Evolutionary conservation across 92 coral and sea anemone genomes (phyloP), one percentile per base, ranked within the genome.

Genomic region (Epizoanthus stellaris): DNA sequence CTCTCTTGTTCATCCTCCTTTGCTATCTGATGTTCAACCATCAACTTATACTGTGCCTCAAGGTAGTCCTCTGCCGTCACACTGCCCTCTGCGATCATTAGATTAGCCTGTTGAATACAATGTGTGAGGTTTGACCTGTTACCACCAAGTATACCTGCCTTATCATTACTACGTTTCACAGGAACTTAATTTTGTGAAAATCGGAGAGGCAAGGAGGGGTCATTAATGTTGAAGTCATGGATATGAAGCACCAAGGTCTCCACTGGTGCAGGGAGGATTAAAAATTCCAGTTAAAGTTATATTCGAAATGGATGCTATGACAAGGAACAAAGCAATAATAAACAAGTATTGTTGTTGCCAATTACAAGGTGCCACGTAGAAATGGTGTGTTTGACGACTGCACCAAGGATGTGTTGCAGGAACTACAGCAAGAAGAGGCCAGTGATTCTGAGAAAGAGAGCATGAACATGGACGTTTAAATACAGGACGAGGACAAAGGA

Each of bases 51-150:
- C 74, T 82, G 89, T 6, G 95, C 90, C 81, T 94, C 93, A 40
- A 96, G 90, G 76, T 87, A 96, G 64, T 90, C 98, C 58, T 96
- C 98, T n/a, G 89, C 94, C 1, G 98, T 91, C 94, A 96, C 88
- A 72, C 64, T 82, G 8, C 96, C 95, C 56, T 96, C 98, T 30
- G 91, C 71, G 59, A 94, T 81, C 85, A 94, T 84, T 17, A 85
- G 94, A 25, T 88, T 73, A 20, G 93, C 94, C 98, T 94, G 47
- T 20, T 30, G 38, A 17, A 43, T 36, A n/a, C 30, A 72, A 14
- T 23, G 65, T 47, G 6, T 75, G 23, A 47, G 17, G 2, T 12
- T 47, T 14, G n/a, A 23, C 13, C 30, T 16, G n/a, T 49, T 53
- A 57, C 14, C 62, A 52, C 13, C 56, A 52, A 52, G 56, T 52